Evolutionary conservation across 92 coral and sea anemone genomes (phyloP), one percentile per base, ranked within the genome.

Genomic region (Parazoanthus darwini): DNA sequence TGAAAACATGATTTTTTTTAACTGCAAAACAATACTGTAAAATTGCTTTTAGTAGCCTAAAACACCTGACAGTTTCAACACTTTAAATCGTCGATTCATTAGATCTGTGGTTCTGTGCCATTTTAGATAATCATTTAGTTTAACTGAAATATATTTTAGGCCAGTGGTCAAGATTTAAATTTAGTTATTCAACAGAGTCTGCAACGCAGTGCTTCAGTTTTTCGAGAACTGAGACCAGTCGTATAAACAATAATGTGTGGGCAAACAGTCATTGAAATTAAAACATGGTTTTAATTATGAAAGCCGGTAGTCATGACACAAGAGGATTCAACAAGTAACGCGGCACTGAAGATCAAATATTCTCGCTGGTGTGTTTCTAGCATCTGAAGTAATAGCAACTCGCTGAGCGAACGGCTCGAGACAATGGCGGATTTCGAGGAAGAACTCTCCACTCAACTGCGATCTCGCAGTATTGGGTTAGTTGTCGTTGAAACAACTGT

Each of bases 401-500:
- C 3, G 50, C 51, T 76, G 50, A 39, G 7, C 46, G 48, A 37
- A 37, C 25, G 26, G 5, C 22, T 25, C 3, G 22, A 22, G 42
- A 18, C n/a, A 5, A 84, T 44, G 87, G 42, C 38, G 35, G 43
- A 71, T 51, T 71, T 18, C 37, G 14, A 33, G 29, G 89, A 70
- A 11, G 35, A 35, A 2, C 91, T 93, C 59, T 58, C 56, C 20
- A 71, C 25, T 46, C 92, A 93, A 86, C 89, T 93, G 22, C 89
- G 33, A 26, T 84, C 71, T 38, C 96, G 98, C n/a, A 80, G 90
- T 36, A 37, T 42, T 1, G 82, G 70, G 22, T 80, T 78, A 43
- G 79, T 93, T 67, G 91, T 90, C 39, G 70, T 89, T 59, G 96
- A 95, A 80, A 84, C 93, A n/a, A 25, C 80, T 43, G 38, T 93